Base-by-base conservation (phyloP, 2,888 invertebrate species). In the Eristalis pertinax region DNA sequence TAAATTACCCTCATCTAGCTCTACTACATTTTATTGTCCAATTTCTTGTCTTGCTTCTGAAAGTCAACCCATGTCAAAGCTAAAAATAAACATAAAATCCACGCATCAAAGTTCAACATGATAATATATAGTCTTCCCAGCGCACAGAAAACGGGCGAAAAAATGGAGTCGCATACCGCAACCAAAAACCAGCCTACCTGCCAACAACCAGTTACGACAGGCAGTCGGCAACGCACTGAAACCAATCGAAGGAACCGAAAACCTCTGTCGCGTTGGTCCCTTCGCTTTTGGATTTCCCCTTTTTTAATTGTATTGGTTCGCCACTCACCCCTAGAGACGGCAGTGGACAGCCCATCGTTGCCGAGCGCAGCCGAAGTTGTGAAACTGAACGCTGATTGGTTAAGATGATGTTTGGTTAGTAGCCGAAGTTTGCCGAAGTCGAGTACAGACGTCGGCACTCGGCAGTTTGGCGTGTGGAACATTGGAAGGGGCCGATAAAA, bases 401-500 rank as follows among this genome's bases (percentile, higher is more conserved):
- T 50, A 87, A 87, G 87, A 87, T 68, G 82, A 26, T 68, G 50
- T 75, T 83, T 79, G 81, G 65, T 65, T 70, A 67, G 26, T 5
- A 82, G 38, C 83, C 87, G 87, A 87, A 87, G 87, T 83, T 38
- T 72, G 15, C 87, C 87, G 87, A 87, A 87, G 84, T 76, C 35
- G 41, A 70, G 35, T 50, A 19, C 29, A 50, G 13, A 15, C n/a
- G 19, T 63, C 24, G 70, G 62, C 38, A 60, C 15, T 63, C 24
- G 70, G 62, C 38, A 60, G 32, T 38, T 74, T 67, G 24, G 64
- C 41, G 56, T 63, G 58, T 73, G 79, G 73, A 73, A 50, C 22
- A 26, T 24, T 67, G 65, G 65, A 67, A 41, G 41, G 65, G 35
- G 35, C n/a, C 41, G 24, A 43, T 26, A 19, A 50, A 43, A 68